phyloP scores from a whole-genome alignment of 2,113 vertebrate genomes.

The Oreochromis spilurus region DNA sequence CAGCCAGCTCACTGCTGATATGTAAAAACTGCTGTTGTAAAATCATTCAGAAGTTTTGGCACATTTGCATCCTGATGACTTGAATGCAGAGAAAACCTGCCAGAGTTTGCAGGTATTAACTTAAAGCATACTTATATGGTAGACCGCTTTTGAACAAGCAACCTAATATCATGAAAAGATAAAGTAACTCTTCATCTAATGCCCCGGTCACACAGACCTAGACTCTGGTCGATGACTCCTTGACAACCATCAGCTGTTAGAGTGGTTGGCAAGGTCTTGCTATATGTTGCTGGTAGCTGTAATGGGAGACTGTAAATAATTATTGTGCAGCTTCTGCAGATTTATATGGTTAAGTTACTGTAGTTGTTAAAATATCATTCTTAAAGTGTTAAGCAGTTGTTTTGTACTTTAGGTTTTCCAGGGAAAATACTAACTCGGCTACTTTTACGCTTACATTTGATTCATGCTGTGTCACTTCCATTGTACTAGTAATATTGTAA shows the following conservation, averaged over 20 bases:
- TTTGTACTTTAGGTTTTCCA: background rate
- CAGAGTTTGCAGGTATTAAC: background rate
- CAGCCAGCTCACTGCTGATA: background rate
- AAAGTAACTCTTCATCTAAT: background rate
- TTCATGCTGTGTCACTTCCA: background rate
- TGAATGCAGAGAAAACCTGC: background rate
- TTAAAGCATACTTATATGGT: background rate
- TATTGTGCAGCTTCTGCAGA: too few species aligned
- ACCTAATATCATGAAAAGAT: background rate
- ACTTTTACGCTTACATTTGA: background rate
- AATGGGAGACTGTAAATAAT: background rate
- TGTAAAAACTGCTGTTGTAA: background rate
- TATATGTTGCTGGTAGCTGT: background rate
- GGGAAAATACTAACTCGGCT: background rate
- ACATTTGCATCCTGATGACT: background rate
- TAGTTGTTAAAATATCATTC: background rate
- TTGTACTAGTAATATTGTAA: background rate
- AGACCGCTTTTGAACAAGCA: background rate
- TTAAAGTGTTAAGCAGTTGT: background rate
- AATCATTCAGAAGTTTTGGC: background rate
- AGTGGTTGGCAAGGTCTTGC: background rate
- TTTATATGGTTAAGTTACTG: background rate
- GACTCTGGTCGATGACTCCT: background rate
- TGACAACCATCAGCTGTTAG: background rate
- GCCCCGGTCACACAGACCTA: background rate